phyloP scores from a whole-genome alignment of 2,113 vertebrate species.

The Meleagris gallopavo region DNA sequence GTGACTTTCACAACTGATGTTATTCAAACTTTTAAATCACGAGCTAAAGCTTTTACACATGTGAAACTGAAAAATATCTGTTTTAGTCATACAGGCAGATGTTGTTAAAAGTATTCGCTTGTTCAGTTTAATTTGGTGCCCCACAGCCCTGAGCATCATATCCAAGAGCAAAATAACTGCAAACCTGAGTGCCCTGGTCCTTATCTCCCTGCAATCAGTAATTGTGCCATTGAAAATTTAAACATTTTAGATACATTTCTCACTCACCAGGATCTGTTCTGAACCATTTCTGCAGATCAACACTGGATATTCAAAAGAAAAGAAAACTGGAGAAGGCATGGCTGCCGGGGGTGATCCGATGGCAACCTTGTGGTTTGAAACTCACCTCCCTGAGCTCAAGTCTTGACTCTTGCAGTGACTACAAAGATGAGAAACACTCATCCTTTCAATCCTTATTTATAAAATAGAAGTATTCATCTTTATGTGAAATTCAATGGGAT shows the following conservation, averaged over 20 bases:
- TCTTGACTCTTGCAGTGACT: neutral
- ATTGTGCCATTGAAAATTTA: neutral
- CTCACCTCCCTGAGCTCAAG: neutral
- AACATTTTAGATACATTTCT: neutral
- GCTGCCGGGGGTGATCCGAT: neutral
- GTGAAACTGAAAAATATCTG: neutral
- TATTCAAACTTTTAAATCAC: neutral
- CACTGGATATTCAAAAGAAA: fast-evolving
- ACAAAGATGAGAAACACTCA: neutral
- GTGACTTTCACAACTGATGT: neutral
- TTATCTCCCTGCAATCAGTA: neutral
- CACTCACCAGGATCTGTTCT: neutral
- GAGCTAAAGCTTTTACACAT: neutral
- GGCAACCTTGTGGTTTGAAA: neutral
- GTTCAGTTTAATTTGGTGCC: neutral
- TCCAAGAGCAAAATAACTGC: neutral
- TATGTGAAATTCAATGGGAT: neutral
- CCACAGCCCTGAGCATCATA: neutral
- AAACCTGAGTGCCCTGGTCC: fast-evolving
- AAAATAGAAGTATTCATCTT: neutral
- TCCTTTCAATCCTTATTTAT: neutral
- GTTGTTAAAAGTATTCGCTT: neutral
- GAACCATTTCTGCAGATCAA: neutral
- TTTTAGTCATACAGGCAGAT: neutral
- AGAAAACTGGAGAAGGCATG: neutral